Evolutionary conservation across 92 coral and sea anemone genomes (phyloP), one percentile per base, ranked within the genome.

Genomic region (Virgularia gustaviana): DNA sequence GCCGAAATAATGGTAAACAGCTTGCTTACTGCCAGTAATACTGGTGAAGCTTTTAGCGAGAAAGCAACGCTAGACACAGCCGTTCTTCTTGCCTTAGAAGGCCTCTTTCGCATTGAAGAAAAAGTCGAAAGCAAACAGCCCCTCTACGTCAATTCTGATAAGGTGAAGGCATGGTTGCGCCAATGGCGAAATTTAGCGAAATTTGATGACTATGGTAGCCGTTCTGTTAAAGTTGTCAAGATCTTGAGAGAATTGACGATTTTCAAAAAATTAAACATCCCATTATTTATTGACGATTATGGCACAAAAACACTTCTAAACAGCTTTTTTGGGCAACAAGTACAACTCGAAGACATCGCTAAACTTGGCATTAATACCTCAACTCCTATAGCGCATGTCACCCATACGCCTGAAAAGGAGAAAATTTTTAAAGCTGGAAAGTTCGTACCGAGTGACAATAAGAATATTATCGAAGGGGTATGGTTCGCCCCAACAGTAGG

Each of bases 241-340:
- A 1, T 81, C 76, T 72, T 81, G 1, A 57, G 82, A 81, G 68
- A 34, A 43, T 78, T 81, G 16, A 81, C 71, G 44, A 59, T 81
- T 78, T 81, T 81, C 72, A 76, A 28, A 68, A 77, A 70, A 51
- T 42, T 56, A 37, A 43, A 68, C 35, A 73, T 81, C 47, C 86
- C 87, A 27, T 58, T 83, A 36, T 83, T 83, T 53, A 51, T 77
- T 60, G 87, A 83, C 60, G 23, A 83, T 64, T 83, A 44, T 68
- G 87, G 87, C n/a, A n/a, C n/a, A n/a, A 18, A 23, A 70, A 35
- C 76, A 41, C 19, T 52, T 27, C 77, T 58, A 10, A 30, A 76
- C 57, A 55, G 66, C 44, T 20, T 32, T 53, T 77, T 45, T 57
- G 53, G 25, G 28, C 3, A 25, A 51, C 55, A 47, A 25, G 22